A percentile compares a stretch with the other conserved stretches of the same genome.
These are phyloP conservation scores for Drosophila dives DNA, from an alignment of 2,888 invertebrate genomes.

Conservation along the genomic window DNA sequence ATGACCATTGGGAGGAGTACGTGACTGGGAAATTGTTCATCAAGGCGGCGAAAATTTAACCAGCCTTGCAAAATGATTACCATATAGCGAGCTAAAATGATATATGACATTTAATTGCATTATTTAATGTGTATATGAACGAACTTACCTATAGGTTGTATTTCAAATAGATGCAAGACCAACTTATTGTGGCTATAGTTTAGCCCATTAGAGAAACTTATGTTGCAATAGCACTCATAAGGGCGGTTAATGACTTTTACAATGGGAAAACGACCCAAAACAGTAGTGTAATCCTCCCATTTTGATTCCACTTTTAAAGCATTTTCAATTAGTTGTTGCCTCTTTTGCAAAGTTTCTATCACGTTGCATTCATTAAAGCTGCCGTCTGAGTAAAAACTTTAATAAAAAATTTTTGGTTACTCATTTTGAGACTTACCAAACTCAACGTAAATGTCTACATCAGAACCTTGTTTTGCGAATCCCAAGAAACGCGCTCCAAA, in stretches of 20 bases:
- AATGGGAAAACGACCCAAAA: neutral
- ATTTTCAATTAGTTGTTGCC: neutral
- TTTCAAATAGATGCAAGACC: constrained; percentile 32
- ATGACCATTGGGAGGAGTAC: constrained; percentile 38
- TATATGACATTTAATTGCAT: neutral
- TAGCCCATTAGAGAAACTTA: constrained; percentile 11
- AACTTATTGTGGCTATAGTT: constrained; percentile 25
- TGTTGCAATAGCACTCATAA: constrained; percentile 10
- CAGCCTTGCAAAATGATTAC: constrained; percentile 23
- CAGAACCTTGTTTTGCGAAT: constrained; percentile 11
- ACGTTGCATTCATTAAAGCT: neutral
- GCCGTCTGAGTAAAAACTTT: constrained; percentile 10
- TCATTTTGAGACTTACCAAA: constrained; percentile 8
- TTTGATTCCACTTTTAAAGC: neutral
- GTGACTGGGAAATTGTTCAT: constrained; percentile 18
- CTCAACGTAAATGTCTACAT: constrained; percentile 30
- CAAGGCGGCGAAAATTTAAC: neutral
- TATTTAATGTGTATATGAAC: too few species aligned
- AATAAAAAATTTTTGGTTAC: neutral
- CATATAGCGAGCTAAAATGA: constrained; percentile 42
- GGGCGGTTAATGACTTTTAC: neutral
- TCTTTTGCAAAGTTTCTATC: fast-evolving
- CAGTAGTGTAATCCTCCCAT: neutral
- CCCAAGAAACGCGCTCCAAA: constrained; percentile 43
- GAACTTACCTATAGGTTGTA: constrained; percentile 38